Evolutionary conservation across 1,140 invertebrate genomes (phyloP).

Genomic region (Musca vetustissima): DNA sequence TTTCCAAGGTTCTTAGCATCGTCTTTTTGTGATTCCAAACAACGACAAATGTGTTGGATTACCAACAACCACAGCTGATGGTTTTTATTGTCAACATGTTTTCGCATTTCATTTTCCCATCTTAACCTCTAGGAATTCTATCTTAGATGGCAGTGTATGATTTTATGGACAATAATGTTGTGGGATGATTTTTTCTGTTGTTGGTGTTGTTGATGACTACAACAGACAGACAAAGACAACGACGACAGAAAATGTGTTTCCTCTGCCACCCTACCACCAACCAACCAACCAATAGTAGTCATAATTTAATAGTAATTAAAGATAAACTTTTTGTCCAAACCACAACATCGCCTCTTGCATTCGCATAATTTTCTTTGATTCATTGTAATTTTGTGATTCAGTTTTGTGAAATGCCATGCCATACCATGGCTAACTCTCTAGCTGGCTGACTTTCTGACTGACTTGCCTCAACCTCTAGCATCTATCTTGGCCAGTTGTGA

Average conservation of each 20-base stretch:
- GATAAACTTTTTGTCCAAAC: neutral
- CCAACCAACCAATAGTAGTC: neutral
- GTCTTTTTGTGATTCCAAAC: neutral
- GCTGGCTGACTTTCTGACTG: too few species aligned
- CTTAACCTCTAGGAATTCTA: neutral
- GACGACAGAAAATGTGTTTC: too few species aligned
- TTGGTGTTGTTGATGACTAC: neutral
- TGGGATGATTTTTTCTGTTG: conserved; percentile 5
- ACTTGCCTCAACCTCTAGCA: too few species aligned
- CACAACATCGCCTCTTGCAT: too few species aligned
- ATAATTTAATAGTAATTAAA: conserved; percentile 23
- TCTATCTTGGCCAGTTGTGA: too few species aligned
- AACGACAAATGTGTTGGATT: conserved; percentile 21
- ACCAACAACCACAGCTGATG: neutral
- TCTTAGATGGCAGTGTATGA: neutral
- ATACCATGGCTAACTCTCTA: too few species aligned
- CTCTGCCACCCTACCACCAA: too few species aligned
- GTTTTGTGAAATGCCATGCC: too few species aligned
- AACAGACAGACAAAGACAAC: too few species aligned
- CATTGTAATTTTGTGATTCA: too few species aligned
- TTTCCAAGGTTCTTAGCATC: neutral
- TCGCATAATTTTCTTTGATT: too few species aligned
- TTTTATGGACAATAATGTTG: conserved; percentile 4
- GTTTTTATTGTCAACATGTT: neutral
- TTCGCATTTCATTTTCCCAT: neutral